Evolutionary conservation across 2,113 vertebrate species (phyloP).

Genomic region (Diadophis punctatus): DNA sequence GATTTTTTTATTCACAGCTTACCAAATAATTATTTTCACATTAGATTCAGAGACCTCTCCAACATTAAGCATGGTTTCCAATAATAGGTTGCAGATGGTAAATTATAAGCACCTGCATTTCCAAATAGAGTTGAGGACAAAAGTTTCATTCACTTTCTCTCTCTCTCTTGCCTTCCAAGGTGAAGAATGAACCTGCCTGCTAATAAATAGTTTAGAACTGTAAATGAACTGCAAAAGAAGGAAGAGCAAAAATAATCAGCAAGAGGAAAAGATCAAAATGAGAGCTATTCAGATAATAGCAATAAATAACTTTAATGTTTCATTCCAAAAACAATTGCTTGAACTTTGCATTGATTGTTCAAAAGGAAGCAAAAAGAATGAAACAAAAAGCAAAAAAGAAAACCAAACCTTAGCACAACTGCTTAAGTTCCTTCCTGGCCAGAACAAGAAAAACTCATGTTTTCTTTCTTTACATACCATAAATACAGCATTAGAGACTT

Average conservation of each 20-base stretch:
- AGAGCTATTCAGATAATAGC: neutral
- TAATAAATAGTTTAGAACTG: neutral
- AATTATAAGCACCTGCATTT: neutral
- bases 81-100: neutral
- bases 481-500: neutral
- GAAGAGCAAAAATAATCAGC: neutral
- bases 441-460: neutral
- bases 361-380: conserved; percentile 10
- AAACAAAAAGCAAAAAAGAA: conserved; percentile 1
- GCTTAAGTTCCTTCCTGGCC: neutral
- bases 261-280: neutral
- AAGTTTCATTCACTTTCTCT: neutral
- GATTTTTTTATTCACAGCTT: neutral
- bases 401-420: neutral
- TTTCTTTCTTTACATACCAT: neutral
- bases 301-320: neutral
- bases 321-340: neutral
- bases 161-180: neutral
- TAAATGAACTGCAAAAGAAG: neutral
- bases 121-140: neutral
- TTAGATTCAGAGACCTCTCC: neutral
- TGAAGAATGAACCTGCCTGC: neutral
- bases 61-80: neutral
- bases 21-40: neutral
- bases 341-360: conserved; percentile 11